Conservation (phyloP, 2,888 invertebrate genomes). For the Pristionchus fissidentatus region DNA sequence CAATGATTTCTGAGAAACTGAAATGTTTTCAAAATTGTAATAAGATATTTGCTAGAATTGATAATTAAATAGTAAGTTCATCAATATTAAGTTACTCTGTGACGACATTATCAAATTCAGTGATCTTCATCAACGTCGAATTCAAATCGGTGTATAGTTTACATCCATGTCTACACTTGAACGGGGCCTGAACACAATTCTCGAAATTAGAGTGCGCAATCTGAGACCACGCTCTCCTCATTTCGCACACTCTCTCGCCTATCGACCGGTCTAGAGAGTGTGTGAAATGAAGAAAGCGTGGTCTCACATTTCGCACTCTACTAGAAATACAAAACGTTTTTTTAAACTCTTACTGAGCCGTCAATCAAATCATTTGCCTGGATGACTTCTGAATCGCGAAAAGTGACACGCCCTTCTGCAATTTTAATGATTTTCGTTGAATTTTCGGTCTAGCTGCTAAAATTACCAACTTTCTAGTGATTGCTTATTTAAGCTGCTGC, state of each 20-base stretch:
- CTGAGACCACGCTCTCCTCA: not conserved
- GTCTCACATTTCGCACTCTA: too few relatives aligned
- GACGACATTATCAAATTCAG: not conserved
- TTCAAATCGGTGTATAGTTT: not conserved
- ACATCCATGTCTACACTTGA: not conserved
- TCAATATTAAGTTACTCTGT: not conserved
- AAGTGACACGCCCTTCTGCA: not conserved
- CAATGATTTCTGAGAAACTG: not conserved
- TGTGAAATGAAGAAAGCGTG: too few relatives aligned
- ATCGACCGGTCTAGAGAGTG: too few relatives aligned
- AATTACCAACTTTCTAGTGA: too few relatives aligned
- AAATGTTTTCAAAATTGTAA: too few relatives aligned
- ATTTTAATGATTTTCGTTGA: not conserved
- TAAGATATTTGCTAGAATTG: too few relatives aligned
- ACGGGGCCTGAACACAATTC: not conserved
- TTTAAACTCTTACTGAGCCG: not conserved
- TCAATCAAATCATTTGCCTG: not conserved
- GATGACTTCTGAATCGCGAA: not conserved
- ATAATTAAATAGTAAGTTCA: not conserved
- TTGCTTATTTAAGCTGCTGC: too few relatives aligned
- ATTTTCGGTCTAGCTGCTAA: too few relatives aligned
- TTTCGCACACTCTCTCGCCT: too few relatives aligned
- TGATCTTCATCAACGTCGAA: not conserved
- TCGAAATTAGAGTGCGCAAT: not conserved
- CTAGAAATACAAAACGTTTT: too few relatives aligned